Conservation (phyloP, 2,797 vertebrate species). For the Bucorvus abyssinicus region DNA sequence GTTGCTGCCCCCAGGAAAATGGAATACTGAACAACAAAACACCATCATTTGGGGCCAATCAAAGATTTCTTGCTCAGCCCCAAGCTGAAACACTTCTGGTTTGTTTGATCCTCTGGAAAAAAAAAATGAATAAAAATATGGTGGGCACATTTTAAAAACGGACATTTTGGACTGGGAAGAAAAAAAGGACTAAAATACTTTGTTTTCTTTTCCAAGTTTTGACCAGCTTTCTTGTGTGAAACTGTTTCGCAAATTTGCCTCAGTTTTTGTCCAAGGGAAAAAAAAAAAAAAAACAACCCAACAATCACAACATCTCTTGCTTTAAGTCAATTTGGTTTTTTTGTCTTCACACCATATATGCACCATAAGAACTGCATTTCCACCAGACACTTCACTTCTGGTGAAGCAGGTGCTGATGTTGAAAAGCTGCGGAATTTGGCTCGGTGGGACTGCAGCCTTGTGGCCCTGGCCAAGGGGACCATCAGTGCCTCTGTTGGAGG, state of each 20-base stretch:
- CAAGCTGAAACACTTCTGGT: background rate
- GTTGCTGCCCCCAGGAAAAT: conserved; percentile 17
- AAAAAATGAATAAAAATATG: background rate
- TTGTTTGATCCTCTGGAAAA: background rate
- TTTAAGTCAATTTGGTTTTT: background rate
- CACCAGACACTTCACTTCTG: background rate
- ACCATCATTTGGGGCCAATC: conserved; percentile 36
- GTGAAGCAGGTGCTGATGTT: background rate
- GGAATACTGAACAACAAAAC: conserved; percentile 15
- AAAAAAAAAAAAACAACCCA: background rate
- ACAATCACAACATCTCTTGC: background rate
- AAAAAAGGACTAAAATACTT: background rate
- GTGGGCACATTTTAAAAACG: background rate
- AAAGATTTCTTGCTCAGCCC: conserved; percentile 10
- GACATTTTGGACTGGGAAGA: background rate
- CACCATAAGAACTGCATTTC: background rate
- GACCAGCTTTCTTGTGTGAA: background rate
- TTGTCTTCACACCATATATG: background rate
- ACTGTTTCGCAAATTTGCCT: background rate
- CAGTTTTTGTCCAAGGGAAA: background rate
- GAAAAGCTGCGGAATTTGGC: background rate
- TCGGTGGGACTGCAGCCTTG: accelerated
- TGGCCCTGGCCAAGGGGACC: background rate
- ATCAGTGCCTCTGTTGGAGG: background rate
- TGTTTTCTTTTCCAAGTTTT: conserved; percentile 3